phyloP scores from a whole-genome alignment of 1,140 invertebrate species.

The Pteromalus puparum region DNA sequence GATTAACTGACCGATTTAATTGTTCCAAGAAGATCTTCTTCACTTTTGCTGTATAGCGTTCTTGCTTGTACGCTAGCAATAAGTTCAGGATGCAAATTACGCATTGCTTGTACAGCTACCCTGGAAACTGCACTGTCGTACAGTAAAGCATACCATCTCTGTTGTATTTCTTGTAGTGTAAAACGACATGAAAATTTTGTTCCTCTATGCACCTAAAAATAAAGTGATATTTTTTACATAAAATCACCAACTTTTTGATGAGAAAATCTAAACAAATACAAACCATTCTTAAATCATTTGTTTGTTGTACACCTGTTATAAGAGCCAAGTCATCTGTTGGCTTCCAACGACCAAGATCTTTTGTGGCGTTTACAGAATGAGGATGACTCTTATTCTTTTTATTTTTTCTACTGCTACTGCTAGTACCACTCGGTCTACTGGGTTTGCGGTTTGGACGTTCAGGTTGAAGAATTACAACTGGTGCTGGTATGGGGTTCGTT shows the following conservation, averaged over 20 bases:
- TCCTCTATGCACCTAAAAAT: slow-evolving; percentile 87
- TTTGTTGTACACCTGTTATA: slow-evolving; percentile 95
- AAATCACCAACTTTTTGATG: not conserved
- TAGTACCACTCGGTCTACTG: slow-evolving; percentile 66
- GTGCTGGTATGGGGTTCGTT: slow-evolving; percentile 69
- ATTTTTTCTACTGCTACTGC: slow-evolving; percentile 69
- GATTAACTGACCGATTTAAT: slow-evolving; percentile 87
- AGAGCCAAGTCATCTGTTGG: slow-evolving; percentile 96
- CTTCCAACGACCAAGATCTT: slow-evolving; percentile 97
- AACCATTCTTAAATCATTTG: slow-evolving; percentile 76
- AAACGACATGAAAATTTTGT: slow-evolving; percentile 98
- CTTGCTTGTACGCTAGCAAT: slow-evolving; percentile 90
- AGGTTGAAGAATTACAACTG: slow-evolving; percentile 63
- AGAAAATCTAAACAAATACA: slow-evolving; percentile 46
- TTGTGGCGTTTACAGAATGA: slow-evolving; percentile 77
- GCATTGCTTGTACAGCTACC: slow-evolving; percentile 93
- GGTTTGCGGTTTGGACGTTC: slow-evolving; percentile 68
- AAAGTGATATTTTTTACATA: slow-evolving; percentile 27
- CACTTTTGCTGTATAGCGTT: slow-evolving; percentile 91
- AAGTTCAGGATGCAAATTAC: slow-evolving; percentile 94
- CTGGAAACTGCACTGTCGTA: slow-evolving; percentile 93
- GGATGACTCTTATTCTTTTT: slow-evolving; percentile 73
- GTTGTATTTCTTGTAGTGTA: slow-evolving; percentile 94
- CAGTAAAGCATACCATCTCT: slow-evolving; percentile 95
- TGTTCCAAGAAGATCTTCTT: slow-evolving; percentile 91